Conservation (phyloP, 2,888 invertebrate genomes). For the Nasonovia ribisnigri region DNA sequence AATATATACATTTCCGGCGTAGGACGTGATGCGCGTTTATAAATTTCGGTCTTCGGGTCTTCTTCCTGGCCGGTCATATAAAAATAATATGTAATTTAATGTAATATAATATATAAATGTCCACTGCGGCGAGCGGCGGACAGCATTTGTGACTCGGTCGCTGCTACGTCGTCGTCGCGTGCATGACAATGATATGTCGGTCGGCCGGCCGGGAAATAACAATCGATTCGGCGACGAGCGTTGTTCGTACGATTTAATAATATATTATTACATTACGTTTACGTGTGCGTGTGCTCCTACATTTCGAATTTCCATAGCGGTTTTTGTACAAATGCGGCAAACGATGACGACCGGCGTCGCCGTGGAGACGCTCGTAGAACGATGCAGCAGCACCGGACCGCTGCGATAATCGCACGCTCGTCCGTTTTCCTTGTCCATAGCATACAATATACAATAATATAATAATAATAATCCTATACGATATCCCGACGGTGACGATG, state of each 20-base stretch:
- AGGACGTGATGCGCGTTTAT: constrained; percentile 12
- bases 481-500: background rate
- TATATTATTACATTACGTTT: background rate
- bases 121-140: background rate
- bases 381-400: background rate
- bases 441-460: background rate
- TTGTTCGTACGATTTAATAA: background rate
- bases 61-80: background rate
- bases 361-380: background rate
- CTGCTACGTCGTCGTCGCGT: background rate
- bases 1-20: constrained; percentile 14
- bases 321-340: constrained; percentile 26
- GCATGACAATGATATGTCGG: constrained; percentile 9
- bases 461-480: background rate
- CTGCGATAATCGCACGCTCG: background rate
- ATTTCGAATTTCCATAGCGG: constrained; percentile 56
- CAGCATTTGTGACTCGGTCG: background rate
- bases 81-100: too few relatives aligned
- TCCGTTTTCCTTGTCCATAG: background rate
- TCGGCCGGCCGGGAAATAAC: constrained; percentile 16
- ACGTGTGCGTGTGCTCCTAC: background rate
- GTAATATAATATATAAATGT: background rate
- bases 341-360: background rate
- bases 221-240: constrained; percentile 41
- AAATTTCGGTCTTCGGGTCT: constrained; percentile 1